Evolutionary conservation across 2,797 vertebrate genomes (phyloP).

Genomic region (Acomys russatus): DNA sequence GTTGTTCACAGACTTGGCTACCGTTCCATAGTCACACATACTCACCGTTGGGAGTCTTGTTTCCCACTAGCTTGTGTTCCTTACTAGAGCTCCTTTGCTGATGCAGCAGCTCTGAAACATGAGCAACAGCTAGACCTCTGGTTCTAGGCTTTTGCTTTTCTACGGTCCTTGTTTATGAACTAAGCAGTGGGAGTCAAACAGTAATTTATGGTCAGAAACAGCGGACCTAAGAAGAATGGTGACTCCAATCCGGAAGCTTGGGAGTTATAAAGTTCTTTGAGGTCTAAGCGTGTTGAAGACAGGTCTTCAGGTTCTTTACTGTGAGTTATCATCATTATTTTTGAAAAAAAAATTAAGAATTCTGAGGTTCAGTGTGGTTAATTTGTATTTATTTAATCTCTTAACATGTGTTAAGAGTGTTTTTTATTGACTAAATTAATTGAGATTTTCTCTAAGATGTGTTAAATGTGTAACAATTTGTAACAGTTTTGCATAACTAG

Average conservation of each 20-base stretch:
- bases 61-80: background rate
- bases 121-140: background rate
- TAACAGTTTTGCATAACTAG: no score
- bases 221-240: background rate
- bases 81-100: background rate
- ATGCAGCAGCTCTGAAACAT: background rate
- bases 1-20: background rate
- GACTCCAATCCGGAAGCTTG: background rate
- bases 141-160: background rate
- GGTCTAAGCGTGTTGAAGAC: background rate
- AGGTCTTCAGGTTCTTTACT: background rate
- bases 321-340: background rate
- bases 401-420: background rate
- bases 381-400: background rate
- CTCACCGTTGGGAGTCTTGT: background rate
- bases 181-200: background rate
- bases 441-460: background rate
- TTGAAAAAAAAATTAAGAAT: slow-evolving; percentile 34
- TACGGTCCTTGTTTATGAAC: background rate
- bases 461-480: background rate
- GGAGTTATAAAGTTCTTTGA: background rate
- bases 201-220: background rate
- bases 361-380: background rate
- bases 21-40: background rate
- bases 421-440: slow-evolving; percentile 11